Percentiles rank a stretch among this genome's conserved stretches.
Conservation (phyloP, 2,888 invertebrate species). For the Agonum fuliginosum region DNA sequence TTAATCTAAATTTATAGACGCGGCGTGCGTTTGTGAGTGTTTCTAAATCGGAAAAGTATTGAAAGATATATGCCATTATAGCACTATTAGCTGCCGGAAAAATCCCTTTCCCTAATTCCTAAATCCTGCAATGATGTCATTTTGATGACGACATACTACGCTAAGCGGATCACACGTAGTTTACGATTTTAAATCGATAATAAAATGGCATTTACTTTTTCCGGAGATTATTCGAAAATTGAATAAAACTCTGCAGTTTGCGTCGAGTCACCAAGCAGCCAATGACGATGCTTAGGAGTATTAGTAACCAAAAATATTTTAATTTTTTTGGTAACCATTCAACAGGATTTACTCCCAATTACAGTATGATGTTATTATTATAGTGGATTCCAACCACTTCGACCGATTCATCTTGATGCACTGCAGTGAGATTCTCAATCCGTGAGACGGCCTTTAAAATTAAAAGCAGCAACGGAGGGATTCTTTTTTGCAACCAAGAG, state of each 20-base stretch:
- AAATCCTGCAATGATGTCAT: constrained; percentile 41
- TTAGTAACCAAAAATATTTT: background rate
- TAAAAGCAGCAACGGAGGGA: no score
- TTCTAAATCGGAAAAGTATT: constrained; percentile 31
- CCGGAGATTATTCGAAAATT: background rate
- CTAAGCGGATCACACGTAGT: constrained; percentile 40
- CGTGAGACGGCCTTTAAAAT: no score
- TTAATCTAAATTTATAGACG: constrained; percentile 29
- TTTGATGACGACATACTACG: constrained; percentile 38
- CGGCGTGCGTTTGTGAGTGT: constrained; percentile 4
- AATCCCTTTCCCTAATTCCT: constrained; percentile 23
- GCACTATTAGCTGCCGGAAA: constrained; percentile 22
- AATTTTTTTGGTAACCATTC: no score
- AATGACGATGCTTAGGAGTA: background rate
- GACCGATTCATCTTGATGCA: no score
- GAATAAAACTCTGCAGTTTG: background rate
- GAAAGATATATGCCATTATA: constrained; percentile 40
- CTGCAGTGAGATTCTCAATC: no score
- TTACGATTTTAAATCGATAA: constrained; percentile 44
- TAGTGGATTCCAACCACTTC: no score
- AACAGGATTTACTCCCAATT: no score
- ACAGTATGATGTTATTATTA: no score
- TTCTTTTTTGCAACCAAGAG: no score
- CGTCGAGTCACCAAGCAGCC: background rate
- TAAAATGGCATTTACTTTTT: constrained; percentile 30